These are phyloP conservation scores for Chrysopilus asiliformis DNA, from an alignment of 2,888 invertebrate species.

Conservation along the genomic window DNA sequence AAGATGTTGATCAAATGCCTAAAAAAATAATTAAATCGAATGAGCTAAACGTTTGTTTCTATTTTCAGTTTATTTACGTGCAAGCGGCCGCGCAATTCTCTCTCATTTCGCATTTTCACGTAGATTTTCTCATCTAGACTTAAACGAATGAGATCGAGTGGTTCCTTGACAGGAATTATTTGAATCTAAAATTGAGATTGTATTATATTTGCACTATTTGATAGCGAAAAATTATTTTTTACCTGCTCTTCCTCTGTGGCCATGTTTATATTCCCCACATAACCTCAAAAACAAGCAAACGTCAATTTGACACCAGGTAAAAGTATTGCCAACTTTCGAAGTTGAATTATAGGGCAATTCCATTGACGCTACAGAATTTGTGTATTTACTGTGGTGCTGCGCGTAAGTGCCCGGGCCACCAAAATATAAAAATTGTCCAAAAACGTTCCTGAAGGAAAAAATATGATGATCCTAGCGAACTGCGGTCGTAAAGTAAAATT, in stretches of 20 bases:
- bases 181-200: slow-evolving; percentile 61
- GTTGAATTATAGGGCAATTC: too few relatives aligned
- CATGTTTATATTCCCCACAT: slow-evolving; percentile 18
- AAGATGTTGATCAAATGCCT: slow-evolving; percentile 99
- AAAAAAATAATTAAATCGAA: slow-evolving; percentile 17
- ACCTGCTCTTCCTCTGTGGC: slow-evolving; percentile 34
- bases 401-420: too few relatives aligned
- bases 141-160: slow-evolving; percentile 87
- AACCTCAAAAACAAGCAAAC: too few relatives aligned
- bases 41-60: not conserved
- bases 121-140: slow-evolving; percentile 97
- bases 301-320: too few relatives aligned
- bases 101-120: slow-evolving; percentile 97
- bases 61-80: slow-evolving; percentile 62
- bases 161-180: slow-evolving; percentile 91
- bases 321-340: too few relatives aligned
- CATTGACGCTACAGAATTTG: too few relatives aligned
- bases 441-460: too few relatives aligned
- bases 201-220: not conserved
- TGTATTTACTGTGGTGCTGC: too few relatives aligned
- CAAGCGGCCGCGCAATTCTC: slow-evolving; percentile 87
- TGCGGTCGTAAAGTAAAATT: too few relatives aligned
- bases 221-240: slow-evolving; percentile 7
- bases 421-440: too few relatives aligned
- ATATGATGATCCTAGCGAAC: too few relatives aligned